Evolutionary conservation across 64 coral and sea anemone genomes (phyloP), one percentile per base, ranked within the genome.

Genomic region (Cladopsammia gracilis): DNA sequence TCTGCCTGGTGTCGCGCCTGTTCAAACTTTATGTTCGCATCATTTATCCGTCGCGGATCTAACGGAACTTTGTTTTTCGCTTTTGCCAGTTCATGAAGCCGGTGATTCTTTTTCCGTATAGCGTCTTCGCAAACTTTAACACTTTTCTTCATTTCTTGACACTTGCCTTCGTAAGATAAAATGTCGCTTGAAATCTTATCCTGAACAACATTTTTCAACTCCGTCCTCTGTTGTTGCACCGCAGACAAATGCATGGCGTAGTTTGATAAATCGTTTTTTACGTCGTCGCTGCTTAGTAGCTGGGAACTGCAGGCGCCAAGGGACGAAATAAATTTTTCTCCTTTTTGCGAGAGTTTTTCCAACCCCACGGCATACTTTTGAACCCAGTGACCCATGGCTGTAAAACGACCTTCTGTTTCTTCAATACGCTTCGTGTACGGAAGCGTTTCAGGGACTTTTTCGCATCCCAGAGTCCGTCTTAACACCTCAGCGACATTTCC

Each of bases 1-100:
- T 68, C 61, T 9, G 80, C 80, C n/a, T 84, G 16, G 12, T 26
- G 67, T n/a, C 62, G 80, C 11, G 43, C 62, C 46, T 84, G 26
- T 50, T 84, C 80, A 50, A 66, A 84, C 20, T 84, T 84, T 11
- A 66, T 23, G 45, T 67, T 66, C n/a, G 80, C 80, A 23, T 66
- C 62, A 47, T 67, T 84, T 45, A 84, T 67, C 19, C 45, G 66
- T 48, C 80, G 34, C 3, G 80, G 80, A 45, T 68, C 61, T 10
- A 67, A 18, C 0, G 80, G 80, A 4, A 18, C 64, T 64, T 19
- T 68, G 46, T 68, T 84, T 84, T 84, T 84, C 34, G 80, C 80
- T 45, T 66, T 84, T 84, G 64, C 6, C 4, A 84, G 62, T 25
- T n/a, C 25, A 84, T 10, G 46, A 84, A 64, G 16, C 43, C 80